These are phyloP conservation scores for Calonectris borealis DNA, from an alignment of 2,113 vertebrate species.

Conservation along the genomic window DNA sequence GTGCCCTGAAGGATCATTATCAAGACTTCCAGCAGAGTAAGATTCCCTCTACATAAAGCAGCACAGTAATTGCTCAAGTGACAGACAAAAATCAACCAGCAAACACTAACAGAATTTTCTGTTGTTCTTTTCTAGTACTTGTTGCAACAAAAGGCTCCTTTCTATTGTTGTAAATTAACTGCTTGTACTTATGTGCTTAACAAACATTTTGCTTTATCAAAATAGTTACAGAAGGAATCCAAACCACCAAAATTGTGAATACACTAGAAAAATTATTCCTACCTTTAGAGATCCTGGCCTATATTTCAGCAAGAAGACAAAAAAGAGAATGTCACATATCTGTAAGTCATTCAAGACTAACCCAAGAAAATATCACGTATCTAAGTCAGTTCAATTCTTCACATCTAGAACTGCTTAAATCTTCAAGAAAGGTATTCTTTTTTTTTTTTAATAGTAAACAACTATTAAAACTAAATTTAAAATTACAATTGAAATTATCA, in stretches of 20 bases:
- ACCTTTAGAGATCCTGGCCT: not conserved
- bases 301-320: not conserved
- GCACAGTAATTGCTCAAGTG: not conserved
- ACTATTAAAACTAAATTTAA: not conserved
- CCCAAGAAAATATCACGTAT: not conserved
- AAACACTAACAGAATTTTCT: not conserved
- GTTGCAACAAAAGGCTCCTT: not conserved
- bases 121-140: not conserved
- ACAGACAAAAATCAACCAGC: not conserved
- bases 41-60: not conserved
- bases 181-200: not conserved
- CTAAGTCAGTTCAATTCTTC: not conserved
- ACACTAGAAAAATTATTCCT: not conserved
- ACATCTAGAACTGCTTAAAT: not conserved
- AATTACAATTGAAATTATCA: not conserved
- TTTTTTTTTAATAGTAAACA: not conserved
- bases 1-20: not conserved
- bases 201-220: not conserved
- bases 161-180: not conserved
- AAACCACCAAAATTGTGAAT: not conserved
- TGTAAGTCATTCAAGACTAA: not conserved
- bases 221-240: not conserved
- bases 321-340: not conserved
- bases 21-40: slow-evolving; percentile 3
- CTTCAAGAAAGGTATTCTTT: not conserved